Percentiles rank a stretch among this genome's conserved stretches.
These are phyloP conservation scores for Zoanthus gigantus DNA, from an alignment of 92 coral and sea anemone species.

Conservation along the genomic window DNA sequence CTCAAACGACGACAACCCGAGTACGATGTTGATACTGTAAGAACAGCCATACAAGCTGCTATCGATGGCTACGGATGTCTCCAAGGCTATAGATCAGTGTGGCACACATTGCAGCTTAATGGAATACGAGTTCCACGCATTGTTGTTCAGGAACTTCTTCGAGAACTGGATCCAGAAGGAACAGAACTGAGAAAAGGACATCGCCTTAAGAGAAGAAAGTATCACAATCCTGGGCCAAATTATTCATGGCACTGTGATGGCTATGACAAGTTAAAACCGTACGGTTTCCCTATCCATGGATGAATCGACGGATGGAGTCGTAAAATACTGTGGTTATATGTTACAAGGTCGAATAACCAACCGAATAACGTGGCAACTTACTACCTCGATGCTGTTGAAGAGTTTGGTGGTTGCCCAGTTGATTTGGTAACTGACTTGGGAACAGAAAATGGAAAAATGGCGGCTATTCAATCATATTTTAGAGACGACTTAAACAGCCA, in stretches of 20 bases:
- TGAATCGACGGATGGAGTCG: conserved; percentile 65
- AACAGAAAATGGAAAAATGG: conserved; percentile 76
- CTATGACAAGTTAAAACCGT: conserved; percentile 52
- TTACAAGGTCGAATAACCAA: conserved; percentile 62
- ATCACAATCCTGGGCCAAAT: conserved; percentile 58
- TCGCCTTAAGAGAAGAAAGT: conserved; percentile 48
- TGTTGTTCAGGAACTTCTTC: conserved; percentile 59
- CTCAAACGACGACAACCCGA: conserved; percentile 42
- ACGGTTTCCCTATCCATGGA: conserved; percentile 52
- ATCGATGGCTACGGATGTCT: conserved; percentile 60
- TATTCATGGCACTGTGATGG: conserved; percentile 57
- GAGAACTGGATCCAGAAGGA: conserved; percentile 65
- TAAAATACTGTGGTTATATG: conserved; percentile 60
- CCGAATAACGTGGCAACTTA: conserved; percentile 63
- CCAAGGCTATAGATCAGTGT: conserved; percentile 60
- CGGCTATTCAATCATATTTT: conserved; percentile 66
- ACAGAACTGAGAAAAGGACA: conserved; percentile 54
- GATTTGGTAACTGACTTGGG: conserved; percentile 71
- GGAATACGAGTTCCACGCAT: conserved; percentile 58
- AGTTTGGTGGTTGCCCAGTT: conserved; percentile 72
- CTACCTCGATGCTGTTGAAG: conserved; percentile 72
- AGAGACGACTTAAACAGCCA: conserved; percentile 69
- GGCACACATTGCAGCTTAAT: conserved; percentile 61
- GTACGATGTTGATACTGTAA: conserved; percentile 43
- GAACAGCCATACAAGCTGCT: conserved; percentile 48